Evolutionary conservation across 2,113 vertebrate genomes (phyloP).

Genomic region (Limnothrissa miodon): DNA sequence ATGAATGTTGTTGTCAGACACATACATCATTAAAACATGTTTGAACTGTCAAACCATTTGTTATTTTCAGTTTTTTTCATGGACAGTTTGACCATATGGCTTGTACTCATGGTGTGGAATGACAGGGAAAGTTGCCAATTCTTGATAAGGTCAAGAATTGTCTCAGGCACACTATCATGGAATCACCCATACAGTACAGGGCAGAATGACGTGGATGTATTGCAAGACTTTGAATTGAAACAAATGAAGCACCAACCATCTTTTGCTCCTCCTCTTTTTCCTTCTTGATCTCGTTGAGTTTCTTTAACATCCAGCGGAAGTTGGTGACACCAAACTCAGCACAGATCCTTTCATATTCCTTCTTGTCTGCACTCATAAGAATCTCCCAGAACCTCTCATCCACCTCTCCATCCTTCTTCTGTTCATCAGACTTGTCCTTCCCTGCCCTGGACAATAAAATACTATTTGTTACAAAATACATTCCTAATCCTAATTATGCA

Average conservation of each 20-base stretch:
- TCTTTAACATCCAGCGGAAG: conserved; percentile 74
- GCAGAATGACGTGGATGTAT: neutral
- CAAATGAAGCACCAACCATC: conserved; percentile 61
- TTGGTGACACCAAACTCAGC: conserved; percentile 75
- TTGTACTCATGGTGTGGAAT: neutral
- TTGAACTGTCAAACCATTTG: neutral
- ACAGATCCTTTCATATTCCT: conserved; percentile 83
- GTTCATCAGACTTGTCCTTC: neutral
- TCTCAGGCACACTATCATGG: neutral
- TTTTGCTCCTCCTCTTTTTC: conserved; percentile 61
- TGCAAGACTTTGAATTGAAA: neutral
- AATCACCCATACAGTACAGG: neutral
- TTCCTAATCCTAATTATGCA: too few relatives aligned
- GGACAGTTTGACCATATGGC: neutral
- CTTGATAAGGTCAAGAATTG: neutral
- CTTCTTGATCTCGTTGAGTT: conserved; percentile 72
- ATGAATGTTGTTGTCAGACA: neutral
- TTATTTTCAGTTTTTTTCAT: neutral
- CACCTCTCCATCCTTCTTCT: conserved; percentile 48
- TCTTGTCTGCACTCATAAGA: conserved; percentile 75
- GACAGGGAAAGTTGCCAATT: neutral
- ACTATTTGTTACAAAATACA: neutral
- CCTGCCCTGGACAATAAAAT: conserved; percentile 28
- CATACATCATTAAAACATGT: neutral
- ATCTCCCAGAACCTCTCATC: conserved; percentile 77